These are phyloP conservation scores for Galeopterus variegatus DNA, from an alignment of 2,113 vertebrate species.

Conservation along the genomic window DNA sequence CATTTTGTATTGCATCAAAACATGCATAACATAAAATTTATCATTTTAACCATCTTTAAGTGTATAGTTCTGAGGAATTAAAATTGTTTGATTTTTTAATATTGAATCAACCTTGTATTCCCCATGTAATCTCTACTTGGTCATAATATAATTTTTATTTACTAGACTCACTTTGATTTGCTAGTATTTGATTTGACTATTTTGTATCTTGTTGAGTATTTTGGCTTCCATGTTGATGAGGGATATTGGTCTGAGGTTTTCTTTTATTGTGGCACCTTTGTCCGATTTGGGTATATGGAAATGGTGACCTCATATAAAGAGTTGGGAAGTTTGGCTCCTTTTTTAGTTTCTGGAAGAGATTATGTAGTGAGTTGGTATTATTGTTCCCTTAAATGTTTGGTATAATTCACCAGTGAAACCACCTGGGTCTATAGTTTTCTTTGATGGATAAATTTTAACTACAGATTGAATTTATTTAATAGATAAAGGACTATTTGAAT, in stretches of 20 bases:
- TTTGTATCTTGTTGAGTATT: too few relatives aligned
- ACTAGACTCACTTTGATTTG: background rate
- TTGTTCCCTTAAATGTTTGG: background rate
- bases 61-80: too few relatives aligned
- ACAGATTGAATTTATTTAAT: background rate
- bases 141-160: background rate
- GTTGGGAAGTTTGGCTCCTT: background rate
- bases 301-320: background rate
- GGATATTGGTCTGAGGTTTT: background rate
- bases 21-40: too few relatives aligned
- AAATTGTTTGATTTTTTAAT: background rate
- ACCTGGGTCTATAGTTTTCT: background rate
- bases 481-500: background rate
- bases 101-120: background rate
- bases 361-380: background rate
- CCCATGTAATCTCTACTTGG: background rate
- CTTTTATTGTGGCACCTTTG: background rate
- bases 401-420: background rate
- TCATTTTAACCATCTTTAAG: too few relatives aligned
- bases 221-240: too few relatives aligned
- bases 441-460: background rate
- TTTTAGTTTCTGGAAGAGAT: background rate
- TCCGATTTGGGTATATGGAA: background rate
- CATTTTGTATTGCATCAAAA: too few relatives aligned
- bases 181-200: background rate